Evolutionary conservation across 2,113 vertebrate species (phyloP).

Genomic region (Pipa parva): DNA sequence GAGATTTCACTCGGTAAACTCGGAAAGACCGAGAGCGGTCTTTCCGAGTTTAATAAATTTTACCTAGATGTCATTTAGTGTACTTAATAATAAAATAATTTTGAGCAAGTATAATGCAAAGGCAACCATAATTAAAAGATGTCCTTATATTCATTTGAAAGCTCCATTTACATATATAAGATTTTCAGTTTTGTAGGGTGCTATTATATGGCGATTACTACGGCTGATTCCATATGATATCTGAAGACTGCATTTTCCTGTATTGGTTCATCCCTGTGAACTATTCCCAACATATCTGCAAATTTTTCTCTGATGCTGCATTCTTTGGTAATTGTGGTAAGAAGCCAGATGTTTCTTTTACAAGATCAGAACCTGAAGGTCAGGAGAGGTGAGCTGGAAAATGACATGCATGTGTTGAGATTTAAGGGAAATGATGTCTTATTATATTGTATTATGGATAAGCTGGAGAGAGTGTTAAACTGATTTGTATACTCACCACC

Average conservation of each 20-base stretch:
- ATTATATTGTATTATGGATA: not conserved
- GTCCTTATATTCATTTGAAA: too few species aligned
- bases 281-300: constrained; percentile 6
- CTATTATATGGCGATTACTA: too few species aligned
- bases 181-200: not conserved
- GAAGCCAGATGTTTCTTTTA: constrained; percentile 56
- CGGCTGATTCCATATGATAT: not conserved
- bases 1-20: too few species aligned
- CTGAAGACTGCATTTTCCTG: not conserved
- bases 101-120: too few species aligned
- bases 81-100: too few species aligned
- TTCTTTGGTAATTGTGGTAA: constrained; percentile 42
- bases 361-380: constrained; percentile 52
- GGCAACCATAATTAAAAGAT: too few species aligned
- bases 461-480: not conserved
- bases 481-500: not conserved
- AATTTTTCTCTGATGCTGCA: constrained; percentile 35
- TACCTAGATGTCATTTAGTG: too few species aligned
- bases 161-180: too few species aligned
- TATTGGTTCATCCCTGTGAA: not conserved
- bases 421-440: not conserved
- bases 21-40: too few species aligned
- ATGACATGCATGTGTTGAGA: constrained; percentile 14
- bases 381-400: constrained; percentile 42
- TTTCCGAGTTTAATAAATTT: too few species aligned